Percentiles rank a stretch among this genome's conserved stretches.
Conservation (phyloP, 2,797 vertebrate genomes). For the Euthynnus affinis region DNA sequence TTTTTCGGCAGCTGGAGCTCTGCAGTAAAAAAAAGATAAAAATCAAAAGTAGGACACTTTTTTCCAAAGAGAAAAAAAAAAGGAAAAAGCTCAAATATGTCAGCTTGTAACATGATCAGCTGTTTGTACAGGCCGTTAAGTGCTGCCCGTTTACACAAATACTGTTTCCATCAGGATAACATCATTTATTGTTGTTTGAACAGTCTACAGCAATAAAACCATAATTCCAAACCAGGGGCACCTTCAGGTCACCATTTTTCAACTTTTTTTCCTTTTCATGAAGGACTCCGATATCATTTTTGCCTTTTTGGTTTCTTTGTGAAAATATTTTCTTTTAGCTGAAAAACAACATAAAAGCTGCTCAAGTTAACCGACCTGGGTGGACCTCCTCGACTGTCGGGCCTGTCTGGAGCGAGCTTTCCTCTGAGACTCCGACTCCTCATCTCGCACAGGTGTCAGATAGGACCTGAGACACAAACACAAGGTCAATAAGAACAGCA, state of each 20-base stretch:
- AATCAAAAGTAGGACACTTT: no score
- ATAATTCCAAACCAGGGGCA: background rate
- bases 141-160: conserved; percentile 23
- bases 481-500: background rate
- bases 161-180: conserved; percentile 1
- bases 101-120: conserved; percentile 26
- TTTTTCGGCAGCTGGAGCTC: background rate
- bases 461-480: conserved; percentile 85
- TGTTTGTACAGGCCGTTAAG: conserved; percentile 15
- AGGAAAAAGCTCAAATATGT: background rate
- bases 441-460: conserved; percentile 90
- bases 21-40: fast-evolving
- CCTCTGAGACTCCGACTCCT: conserved; percentile 90
- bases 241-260: background rate
- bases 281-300: background rate
- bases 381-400: conserved; percentile 89
- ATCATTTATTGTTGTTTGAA: conserved; percentile 1
- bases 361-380: conserved; percentile 82
- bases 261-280: background rate
- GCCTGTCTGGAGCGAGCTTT: conserved; percentile 90
- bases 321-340: background rate
- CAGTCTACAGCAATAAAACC: conserved; percentile 18
- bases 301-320: background rate
- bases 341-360: background rate
- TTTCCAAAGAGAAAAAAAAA: no score